These are phyloP conservation scores for Antitype chi DNA, from an alignment of 2,888 invertebrate genomes.

Conservation along the genomic window DNA sequence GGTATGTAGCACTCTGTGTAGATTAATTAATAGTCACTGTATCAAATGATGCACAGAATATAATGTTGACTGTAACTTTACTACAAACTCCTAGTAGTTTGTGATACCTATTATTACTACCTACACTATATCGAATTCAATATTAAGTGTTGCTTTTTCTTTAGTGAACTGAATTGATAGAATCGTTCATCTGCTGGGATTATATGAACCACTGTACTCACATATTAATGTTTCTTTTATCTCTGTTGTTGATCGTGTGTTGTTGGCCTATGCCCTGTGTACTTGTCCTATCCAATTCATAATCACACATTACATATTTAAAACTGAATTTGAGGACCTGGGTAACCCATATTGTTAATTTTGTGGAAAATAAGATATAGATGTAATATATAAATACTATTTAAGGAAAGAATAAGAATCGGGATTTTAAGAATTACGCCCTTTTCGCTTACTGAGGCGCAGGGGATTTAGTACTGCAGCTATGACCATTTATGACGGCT, in stretches of 20 bases:
- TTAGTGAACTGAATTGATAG: constrained; percentile 76
- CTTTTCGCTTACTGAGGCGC: background rate
- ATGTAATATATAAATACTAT: constrained; percentile 14
- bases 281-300: background rate
- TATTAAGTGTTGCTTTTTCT: constrained; percentile 80
- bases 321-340: constrained; percentile 1
- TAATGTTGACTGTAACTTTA: constrained; percentile 71
- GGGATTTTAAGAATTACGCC: background rate
- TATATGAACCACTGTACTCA: constrained; percentile 70
- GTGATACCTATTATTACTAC: constrained; percentile 52
- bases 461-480: background rate
- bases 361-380: constrained; percentile 14
- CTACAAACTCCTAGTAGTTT: constrained; percentile 66
- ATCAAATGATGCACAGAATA: constrained; percentile 73
- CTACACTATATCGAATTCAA: constrained; percentile 62
- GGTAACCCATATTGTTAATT: constrained; percentile 16
- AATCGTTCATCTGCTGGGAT: constrained; percentile 74
- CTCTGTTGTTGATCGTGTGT: background rate
- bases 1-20: constrained; percentile 85
- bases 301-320: background rate
- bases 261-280: background rate
- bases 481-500: background rate
- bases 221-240: constrained; percentile 12
- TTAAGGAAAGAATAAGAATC: background rate
- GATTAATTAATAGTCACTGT: constrained; percentile 72